phyloP scores from a whole-genome alignment of 2,113 vertebrate species.

The Motacilla alba region DNA sequence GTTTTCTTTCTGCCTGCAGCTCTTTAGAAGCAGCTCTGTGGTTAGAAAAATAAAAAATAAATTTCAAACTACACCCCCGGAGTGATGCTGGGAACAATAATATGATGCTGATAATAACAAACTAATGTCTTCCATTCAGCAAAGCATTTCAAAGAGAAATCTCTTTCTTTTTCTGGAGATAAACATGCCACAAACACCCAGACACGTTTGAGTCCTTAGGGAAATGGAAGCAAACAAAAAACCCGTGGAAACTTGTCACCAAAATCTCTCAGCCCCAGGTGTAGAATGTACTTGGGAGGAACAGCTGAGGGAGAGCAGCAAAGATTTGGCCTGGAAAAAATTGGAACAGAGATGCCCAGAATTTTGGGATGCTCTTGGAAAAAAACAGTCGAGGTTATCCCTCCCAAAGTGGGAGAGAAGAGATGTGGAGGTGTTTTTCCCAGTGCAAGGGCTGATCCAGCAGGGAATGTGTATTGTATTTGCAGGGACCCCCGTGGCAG shows the following conservation, averaged over 20 bases:
- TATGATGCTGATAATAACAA: neutral
- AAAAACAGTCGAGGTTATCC: accelerated
- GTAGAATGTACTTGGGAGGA: neutral
- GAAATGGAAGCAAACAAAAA: neutral
- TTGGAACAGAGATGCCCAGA: neutral
- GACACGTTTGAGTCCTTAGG: neutral
- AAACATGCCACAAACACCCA: neutral
- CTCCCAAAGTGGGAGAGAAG: neutral
- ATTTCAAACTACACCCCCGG: neutral
- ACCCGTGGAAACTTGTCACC: neutral
- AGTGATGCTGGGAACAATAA: neutral
- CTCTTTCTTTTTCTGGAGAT: neutral
- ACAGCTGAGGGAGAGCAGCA: neutral
- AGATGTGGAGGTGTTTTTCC: neutral
- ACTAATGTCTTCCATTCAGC: neutral
- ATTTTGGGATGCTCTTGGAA: neutral
- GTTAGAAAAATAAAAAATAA: neutral
- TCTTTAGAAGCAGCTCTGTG: neutral
- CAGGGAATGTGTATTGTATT: neutral
- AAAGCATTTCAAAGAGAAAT: neutral
- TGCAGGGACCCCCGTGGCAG: no score
- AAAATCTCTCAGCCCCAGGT: neutral
- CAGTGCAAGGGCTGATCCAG: neutral
- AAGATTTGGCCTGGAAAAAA: neutral
- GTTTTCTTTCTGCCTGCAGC: neutral